Evolutionary conservation across 53 echinoderm and acorn worm species (phyloP), one percentile per base, ranked within the genome.

Genomic region (Arbacia lixula): DNA sequence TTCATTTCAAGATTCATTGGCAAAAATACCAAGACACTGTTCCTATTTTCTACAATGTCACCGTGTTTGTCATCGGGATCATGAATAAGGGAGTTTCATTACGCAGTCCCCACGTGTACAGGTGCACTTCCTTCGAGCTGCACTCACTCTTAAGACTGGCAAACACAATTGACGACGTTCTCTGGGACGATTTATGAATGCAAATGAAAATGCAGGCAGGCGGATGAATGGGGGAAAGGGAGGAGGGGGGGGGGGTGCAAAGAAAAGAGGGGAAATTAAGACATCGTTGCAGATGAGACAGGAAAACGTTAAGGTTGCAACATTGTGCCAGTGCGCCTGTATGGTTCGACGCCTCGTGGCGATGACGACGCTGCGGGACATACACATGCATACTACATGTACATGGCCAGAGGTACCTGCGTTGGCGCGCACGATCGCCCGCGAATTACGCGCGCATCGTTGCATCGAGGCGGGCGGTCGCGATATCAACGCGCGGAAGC

Each of bases 381-480:
- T 57, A 77, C 39, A 53, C 14, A 16, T 5, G 12, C 21, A 21
- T 20, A 14, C 14, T 46, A 8, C 8, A 14, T 56, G 5, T 75
- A 75, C 52, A 50, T 24, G 43, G 43, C n/a, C 20, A 19, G 17
- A 38, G n/a, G 62, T 63, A 11, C 16, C 62, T 63, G 50, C 64
- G n/a, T n/a, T n/a, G n/a, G n/a, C n/a, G 82, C 82, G 82, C 82
- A 63, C 64, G 33, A 63, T 81, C 52, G 39, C 64, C 60, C 60
- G 78, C 31, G 37, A 17, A 46, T 81, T 81, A 81, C 32, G 64
- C 82, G 82, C 82, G 82, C 82, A 63, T 81, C 63, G 33, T 9
- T 50, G 82, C 26, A 34, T 53, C 74, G 53, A 50, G 16, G 52
- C 46, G 46, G 46, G 14, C 46, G 46, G 14, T n/a, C n/a, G n/a